A percentile compares a stretch with the other conserved stretches of the same genome.
Evolutionary conservation across 2,113 vertebrate genomes (phyloP).

Genomic region (Brachyhypopomus gauderio): DNA sequence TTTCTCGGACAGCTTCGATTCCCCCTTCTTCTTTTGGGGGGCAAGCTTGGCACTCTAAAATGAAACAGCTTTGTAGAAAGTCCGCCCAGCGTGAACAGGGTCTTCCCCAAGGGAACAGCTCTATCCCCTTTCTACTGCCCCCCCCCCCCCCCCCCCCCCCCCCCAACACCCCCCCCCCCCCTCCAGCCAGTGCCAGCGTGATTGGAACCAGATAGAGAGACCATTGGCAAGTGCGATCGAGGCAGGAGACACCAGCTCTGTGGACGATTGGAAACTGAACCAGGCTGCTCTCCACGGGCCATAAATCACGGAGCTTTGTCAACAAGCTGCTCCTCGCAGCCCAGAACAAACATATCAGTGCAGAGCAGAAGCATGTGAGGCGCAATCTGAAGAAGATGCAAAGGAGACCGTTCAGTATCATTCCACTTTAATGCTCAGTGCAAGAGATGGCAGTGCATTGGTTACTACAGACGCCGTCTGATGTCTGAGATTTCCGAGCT

Average conservation of each 20-base stretch:
- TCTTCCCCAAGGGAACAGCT: slow-evolving; percentile 34
- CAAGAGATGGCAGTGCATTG: neutral
- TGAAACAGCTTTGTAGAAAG: slow-evolving; percentile 46
- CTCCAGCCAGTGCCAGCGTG: slow-evolving; percentile 22
- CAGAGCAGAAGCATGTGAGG: neutral
- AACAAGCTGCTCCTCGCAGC: slow-evolving; percentile 12
- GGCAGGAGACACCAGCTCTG: slow-evolving; percentile 15
- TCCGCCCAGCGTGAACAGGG: slow-evolving; percentile 16
- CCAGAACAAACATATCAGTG: slow-evolving; percentile 43
- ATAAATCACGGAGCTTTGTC: slow-evolving; percentile 41
- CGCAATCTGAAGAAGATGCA: neutral
- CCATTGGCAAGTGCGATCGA: slow-evolving; percentile 32
- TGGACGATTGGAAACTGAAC: slow-evolving; percentile 35
- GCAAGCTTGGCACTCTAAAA: slow-evolving; percentile 35
- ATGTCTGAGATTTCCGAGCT: neutral
- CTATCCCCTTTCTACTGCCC: slow-evolving; percentile 37
- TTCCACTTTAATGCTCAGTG: neutral
- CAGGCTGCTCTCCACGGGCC: slow-evolving; percentile 5
- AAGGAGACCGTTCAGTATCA: neutral
- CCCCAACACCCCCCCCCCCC: slow-evolving; percentile 5
- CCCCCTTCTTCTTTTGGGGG: slow-evolving; percentile 1
- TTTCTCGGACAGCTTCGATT: slow-evolving; percentile 43
- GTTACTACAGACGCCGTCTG: neutral
- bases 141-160: no score
- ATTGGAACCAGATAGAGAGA: slow-evolving; percentile 40